phyloP scores from a whole-genome alignment of 2,888 invertebrate genomes.

The Celastrina argiolus region DNA sequence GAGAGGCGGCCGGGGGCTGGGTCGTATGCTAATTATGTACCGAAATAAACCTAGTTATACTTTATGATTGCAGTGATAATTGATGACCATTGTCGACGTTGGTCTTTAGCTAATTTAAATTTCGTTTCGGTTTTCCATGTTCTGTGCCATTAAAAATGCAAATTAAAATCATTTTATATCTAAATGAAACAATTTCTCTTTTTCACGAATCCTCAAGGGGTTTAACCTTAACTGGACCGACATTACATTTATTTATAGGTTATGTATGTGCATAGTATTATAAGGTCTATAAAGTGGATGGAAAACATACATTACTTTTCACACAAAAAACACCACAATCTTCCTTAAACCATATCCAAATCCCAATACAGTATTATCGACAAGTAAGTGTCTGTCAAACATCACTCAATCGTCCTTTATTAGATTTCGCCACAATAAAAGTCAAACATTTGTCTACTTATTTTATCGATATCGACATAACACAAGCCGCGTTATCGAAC shows the following conservation, averaged over 20 bases:
- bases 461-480: not conserved
- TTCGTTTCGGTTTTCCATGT: no score
- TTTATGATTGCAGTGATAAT: not conserved
- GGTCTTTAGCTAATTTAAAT: no score
- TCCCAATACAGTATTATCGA: not conserved
- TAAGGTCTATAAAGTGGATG: no score
- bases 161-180: no score
- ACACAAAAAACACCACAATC: not conserved
- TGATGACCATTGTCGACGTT: not conserved
- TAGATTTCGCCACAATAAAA: not conserved
- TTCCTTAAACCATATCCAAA: not conserved
- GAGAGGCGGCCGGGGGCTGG: not conserved
- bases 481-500: not conserved
- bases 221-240: no score
- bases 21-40: conserved; percentile 10
- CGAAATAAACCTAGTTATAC: conserved; percentile 14
- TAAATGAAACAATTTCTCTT: no score
- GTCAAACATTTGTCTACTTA: not conserved
- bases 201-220: no score
- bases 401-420: not conserved
- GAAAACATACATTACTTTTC: not conserved
- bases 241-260: no score
- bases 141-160: no score
- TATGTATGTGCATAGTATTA: no score
- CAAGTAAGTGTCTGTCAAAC: not conserved